Percentiles rank a stretch among this genome's conserved stretches.
Evolutionary conservation across 2,888 invertebrate genomes (phyloP).

Genomic region (Esperia sulphurella): DNA sequence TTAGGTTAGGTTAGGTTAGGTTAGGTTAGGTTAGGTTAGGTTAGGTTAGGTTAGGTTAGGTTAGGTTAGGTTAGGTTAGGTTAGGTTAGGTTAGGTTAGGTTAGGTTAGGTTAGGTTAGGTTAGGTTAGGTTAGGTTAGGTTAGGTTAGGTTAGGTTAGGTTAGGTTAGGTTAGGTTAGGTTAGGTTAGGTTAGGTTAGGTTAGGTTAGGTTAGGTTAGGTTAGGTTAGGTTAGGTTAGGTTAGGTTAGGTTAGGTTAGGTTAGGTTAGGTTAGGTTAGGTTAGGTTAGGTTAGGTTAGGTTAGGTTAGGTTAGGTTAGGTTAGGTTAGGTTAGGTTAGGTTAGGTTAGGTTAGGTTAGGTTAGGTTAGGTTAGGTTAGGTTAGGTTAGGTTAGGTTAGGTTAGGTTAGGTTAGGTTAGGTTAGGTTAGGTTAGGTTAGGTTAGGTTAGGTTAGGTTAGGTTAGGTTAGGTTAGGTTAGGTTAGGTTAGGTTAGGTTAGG

Average conservation of each 20-base stretch:
- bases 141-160: slow-evolving; percentile 1
- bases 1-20: slow-evolving; percentile 11
- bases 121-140: slow-evolving; percentile 5
- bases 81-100: slow-evolving; percentile 10
- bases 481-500: slow-evolving; percentile 9
- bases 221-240: slow-evolving; percentile 11
- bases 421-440: slow-evolving; percentile 9
- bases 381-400: slow-evolving; percentile 9
- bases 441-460: slow-evolving; percentile 9
- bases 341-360: slow-evolving; percentile 9
- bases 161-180: slow-evolving; percentile 6
- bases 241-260: slow-evolving; percentile 11
- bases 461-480: slow-evolving; percentile 9
- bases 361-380: slow-evolving; percentile 9
- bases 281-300: slow-evolving; percentile 9
- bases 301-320: slow-evolving; percentile 9
- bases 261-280: slow-evolving; percentile 9
- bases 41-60: slow-evolving; percentile 10
- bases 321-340: slow-evolving; percentile 9
- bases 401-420: slow-evolving; percentile 9
- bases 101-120: slow-evolving; percentile 9
- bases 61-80: slow-evolving; percentile 9
- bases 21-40: slow-evolving; percentile 10
- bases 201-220: slow-evolving; percentile 10
- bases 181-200: slow-evolving; percentile 8